phyloP scores from a whole-genome alignment of 2,888 invertebrate species.

The Malachius bipustulatus region DNA sequence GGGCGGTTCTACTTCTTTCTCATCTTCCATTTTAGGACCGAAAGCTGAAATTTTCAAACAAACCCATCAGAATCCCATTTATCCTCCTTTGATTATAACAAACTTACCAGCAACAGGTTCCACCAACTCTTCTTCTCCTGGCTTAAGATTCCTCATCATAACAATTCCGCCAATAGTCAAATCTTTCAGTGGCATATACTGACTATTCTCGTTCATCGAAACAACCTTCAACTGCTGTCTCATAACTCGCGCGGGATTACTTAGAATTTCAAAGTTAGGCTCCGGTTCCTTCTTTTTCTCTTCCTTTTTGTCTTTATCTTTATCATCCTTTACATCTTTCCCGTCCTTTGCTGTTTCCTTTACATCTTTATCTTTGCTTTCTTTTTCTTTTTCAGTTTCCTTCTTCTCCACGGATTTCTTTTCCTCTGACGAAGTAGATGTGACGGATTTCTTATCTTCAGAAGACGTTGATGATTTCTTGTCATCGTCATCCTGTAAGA shows the following conservation, averaged over 20 bases:
- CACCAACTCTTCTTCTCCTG: slow-evolving; percentile 71
- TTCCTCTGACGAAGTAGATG: slow-evolving; percentile 14
- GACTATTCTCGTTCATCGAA: slow-evolving; percentile 65
- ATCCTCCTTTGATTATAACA: not conserved
- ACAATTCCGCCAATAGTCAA: slow-evolving; percentile 92
- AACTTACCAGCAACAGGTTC: slow-evolving; percentile 69
- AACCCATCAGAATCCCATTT: not conserved
- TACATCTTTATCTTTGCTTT: slow-evolving; percentile 25
- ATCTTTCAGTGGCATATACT: slow-evolving; percentile 81
- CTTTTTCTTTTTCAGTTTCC: slow-evolving; percentile 34
- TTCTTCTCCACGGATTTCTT: slow-evolving; percentile 35
- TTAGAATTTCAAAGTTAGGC: slow-evolving; percentile 79
- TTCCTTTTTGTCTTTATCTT: slow-evolving; percentile 41
- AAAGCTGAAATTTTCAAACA: slow-evolving; percentile 50
- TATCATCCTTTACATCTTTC: slow-evolving; percentile 33
- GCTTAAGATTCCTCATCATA: slow-evolving; percentile 78
- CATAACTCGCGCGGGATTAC: slow-evolving; percentile 91
- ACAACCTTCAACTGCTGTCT: slow-evolving; percentile 78
- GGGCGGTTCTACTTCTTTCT: slow-evolving; percentile 93
- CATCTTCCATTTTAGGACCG: slow-evolving; percentile 85
- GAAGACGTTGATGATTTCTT: slow-evolving; percentile 17
- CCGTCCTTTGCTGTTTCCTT: slow-evolving; percentile 40
- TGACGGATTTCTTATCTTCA: slow-evolving; percentile 12
- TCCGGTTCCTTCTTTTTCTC: slow-evolving; percentile 76
- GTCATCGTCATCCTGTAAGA: slow-evolving; percentile 22